phyloP scores from a whole-genome alignment of 2,797 vertebrate species.

The Erethizon dorsatum region DNA sequence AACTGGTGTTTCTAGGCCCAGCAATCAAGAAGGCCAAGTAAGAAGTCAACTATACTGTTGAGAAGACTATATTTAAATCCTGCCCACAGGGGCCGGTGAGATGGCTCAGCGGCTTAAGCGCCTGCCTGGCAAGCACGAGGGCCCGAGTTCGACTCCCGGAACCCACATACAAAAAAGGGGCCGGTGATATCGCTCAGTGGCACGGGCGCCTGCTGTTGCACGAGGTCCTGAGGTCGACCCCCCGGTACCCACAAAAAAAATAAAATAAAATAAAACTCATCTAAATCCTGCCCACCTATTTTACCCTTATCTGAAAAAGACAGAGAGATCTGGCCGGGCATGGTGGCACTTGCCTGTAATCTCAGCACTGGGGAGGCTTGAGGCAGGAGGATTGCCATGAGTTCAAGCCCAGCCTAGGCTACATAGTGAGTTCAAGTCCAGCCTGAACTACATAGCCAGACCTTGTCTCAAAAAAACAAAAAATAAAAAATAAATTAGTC shows the following conservation, averaged over 20 bases:
- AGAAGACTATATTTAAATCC: slow-evolving; percentile 24
- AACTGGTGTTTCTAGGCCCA: neutral
- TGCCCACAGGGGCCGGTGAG: neutral
- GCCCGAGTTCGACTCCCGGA: too few relatives aligned
- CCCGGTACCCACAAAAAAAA: too few relatives aligned
- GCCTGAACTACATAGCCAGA: neutral
- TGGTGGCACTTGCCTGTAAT: neutral
- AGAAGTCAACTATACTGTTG: slow-evolving; percentile 6
- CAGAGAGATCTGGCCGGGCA: neutral
- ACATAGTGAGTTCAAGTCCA: neutral
- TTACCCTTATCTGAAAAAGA: neutral
- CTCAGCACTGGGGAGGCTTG: neutral
- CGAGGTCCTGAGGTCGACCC: too few relatives aligned
- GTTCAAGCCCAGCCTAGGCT: neutral
- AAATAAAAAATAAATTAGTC: too few relatives aligned
- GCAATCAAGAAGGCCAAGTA: neutral
- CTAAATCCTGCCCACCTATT: neutral
- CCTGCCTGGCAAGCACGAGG: too few relatives aligned
- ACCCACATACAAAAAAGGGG: too few relatives aligned
- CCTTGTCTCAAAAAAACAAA: neutral
- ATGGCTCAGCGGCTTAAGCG: too few relatives aligned
- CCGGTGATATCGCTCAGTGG: too few relatives aligned
- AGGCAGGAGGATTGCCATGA: neutral
- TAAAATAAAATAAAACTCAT: neutral
- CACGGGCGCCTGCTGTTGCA: too few relatives aligned